phyloP scores from a whole-genome alignment of 2,797 vertebrate species.

The Anguilla megastoma region DNA sequence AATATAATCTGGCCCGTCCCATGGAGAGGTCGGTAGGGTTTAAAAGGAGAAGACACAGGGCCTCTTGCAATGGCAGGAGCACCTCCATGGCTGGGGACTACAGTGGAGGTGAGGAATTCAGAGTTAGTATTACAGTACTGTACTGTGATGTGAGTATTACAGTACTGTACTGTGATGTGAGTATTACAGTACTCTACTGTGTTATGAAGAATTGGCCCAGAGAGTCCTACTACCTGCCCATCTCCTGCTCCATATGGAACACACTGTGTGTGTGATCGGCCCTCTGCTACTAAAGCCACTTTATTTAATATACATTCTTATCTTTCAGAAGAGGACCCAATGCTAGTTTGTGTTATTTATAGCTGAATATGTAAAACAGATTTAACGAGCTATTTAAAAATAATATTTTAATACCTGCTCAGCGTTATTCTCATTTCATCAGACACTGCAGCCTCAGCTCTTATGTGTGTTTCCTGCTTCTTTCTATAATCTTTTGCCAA shows the following conservation, averaged over 20 bases:
- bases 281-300: constrained; percentile 62
- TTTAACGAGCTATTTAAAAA: constrained; percentile 64
- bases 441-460: constrained; percentile 56
- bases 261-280: constrained; percentile 18
- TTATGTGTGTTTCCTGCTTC: constrained; percentile 67
- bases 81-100: background rate
- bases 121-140: background rate
- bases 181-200: background rate
- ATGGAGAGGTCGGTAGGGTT: background rate
- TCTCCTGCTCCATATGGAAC: constrained; percentile 40
- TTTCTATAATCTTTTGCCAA: constrained; percentile 81
- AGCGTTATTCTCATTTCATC: constrained; percentile 67
- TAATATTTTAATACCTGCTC: constrained; percentile 74
- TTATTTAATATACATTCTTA: constrained; percentile 81
- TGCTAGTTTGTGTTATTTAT: constrained; percentile 70
- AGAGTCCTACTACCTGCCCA: constrained; percentile 25
- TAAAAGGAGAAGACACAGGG: background rate
- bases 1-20: background rate
- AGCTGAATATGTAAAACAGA: constrained; percentile 75
- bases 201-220: background rate
- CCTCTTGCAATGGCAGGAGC: background rate
- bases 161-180: background rate
- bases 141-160: background rate
- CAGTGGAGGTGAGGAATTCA: background rate
- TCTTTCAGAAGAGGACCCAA: constrained; percentile 63